phyloP scores from a whole-genome alignment of 2,113 vertebrate genomes.

The Seriola quinqueradiata region DNA sequence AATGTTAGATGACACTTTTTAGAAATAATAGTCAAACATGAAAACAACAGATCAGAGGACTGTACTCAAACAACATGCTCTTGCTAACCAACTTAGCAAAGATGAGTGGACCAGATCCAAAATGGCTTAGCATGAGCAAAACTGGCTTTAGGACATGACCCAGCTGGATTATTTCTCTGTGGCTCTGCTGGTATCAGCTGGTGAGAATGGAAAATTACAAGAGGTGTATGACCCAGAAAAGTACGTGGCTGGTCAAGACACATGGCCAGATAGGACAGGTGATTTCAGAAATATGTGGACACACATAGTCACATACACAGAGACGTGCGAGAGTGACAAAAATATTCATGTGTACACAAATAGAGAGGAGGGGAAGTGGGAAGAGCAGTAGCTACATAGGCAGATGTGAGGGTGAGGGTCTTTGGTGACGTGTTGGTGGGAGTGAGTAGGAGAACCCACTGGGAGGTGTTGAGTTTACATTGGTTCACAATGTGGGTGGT shows the following conservation, averaged over 20 bases:
- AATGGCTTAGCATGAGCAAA: conserved; percentile 30
- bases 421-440: conserved; percentile 31
- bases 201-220: conserved; percentile 69
- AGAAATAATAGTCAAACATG: no score
- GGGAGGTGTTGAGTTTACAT: conserved; percentile 67
- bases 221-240: conserved; percentile 37
- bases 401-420: conserved; percentile 12
- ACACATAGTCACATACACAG: conserved; percentile 12
- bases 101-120: conserved; percentile 19
- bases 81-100: not conserved
- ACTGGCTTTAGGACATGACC: conserved; percentile 28
- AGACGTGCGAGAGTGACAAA: conserved; percentile 32
- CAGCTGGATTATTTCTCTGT: conserved; percentile 10
- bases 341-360: conserved; percentile 40
- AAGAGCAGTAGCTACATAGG: conserved; percentile 12
- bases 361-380: conserved; percentile 31
- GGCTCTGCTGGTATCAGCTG: conserved; percentile 33
- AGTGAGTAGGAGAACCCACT: conserved; percentile 25
- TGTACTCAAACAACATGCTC: not conserved
- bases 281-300: conserved; percentile 31
- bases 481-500: conserved; percentile 75
- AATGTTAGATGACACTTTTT: no score
- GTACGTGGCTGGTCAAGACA: conserved; percentile 14
- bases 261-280: conserved; percentile 41
- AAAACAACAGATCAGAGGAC: not conserved